Evolutionary conservation across 2,113 vertebrate species (phyloP), one percentile per base, ranked within the genome.

Genomic region (Hystrix brachyura): DNA sequence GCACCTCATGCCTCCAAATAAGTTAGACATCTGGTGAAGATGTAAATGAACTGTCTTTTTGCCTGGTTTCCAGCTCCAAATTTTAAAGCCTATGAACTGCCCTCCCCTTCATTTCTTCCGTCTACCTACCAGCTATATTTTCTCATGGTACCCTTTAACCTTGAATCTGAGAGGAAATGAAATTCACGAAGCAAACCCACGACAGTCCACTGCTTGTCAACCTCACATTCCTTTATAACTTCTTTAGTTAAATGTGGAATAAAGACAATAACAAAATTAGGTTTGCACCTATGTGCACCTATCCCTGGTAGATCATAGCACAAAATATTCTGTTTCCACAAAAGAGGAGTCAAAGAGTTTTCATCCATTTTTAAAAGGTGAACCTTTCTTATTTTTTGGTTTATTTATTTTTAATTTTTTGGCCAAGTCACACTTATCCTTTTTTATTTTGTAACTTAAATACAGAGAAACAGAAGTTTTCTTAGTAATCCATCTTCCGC

Each of bases 11-110:
- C 10, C 12, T 5, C 34, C n/a, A 62, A 51, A 19, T 27, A 7
- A 38, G 0, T 34, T 12, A n/a, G 18, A 3, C 34, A 34, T 27
- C 2, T 15, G 27, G 6, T 10, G 43, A 8, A 4, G 4, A 43
- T 7, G 13, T 13, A 29, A 76, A 64, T 29, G 17, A 78, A 13
- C 74, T 43, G 11, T 53, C 23, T 10, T 1, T 59, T 17, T 34
- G 3, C 32, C 29, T 29, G 48, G 27, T 15, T 0, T 19, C 12
- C 46, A 46, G 5, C 14, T 87, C 38, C 17, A 79, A 84, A 38
- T 6, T 83, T 60, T 0, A 32, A 74, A 48, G 11, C 3, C 13
- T 8, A 53, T 48, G 17, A 72, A 80, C 17, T 2, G 9, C 12
- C 7, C 18, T 91, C 21, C 59, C 10, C 14, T 85, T 51, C 15